These are phyloP conservation scores for Neoarius graeffei DNA, from an alignment of 2,113 vertebrate genomes.

Conservation along the genomic window DNA sequence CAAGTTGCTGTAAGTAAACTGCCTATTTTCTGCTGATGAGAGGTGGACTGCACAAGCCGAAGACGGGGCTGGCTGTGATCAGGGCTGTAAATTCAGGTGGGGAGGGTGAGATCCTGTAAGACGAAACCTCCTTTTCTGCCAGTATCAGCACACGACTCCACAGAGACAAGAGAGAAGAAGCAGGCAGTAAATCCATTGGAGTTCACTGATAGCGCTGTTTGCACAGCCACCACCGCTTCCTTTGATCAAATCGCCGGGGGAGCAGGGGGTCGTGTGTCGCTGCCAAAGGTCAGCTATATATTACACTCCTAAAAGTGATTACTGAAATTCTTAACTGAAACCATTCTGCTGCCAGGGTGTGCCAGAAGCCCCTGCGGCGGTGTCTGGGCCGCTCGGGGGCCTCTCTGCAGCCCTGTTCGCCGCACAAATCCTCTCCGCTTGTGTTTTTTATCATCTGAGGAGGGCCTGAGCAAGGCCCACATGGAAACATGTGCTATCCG, in stretches of 20 bases:
- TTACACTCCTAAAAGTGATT: constrained; percentile 86
- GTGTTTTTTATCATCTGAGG: constrained; percentile 78
- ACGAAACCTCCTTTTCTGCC: constrained; percentile 71
- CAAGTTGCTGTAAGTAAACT: constrained; percentile 31
- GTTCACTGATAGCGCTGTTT: constrained; percentile 80
- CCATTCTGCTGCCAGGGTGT: constrained; percentile 81
- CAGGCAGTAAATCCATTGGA: constrained; percentile 79
- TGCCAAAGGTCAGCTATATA: constrained; percentile 83
- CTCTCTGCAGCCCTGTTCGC: constrained; percentile 65
- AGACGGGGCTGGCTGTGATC: constrained; percentile 52
- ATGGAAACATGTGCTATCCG: constrained; percentile 77
- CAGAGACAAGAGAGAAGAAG: constrained; percentile 79
- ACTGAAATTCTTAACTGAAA: constrained; percentile 85
- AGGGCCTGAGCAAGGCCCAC: constrained; percentile 67
- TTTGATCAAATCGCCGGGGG: constrained; percentile 79
- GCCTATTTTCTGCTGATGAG: constrained; percentile 24
- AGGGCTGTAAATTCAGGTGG: constrained; percentile 70
- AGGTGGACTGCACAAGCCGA: constrained; percentile 26
- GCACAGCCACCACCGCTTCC: constrained; percentile 76
- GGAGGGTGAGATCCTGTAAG: constrained; percentile 73
- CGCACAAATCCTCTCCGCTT: constrained; percentile 68
- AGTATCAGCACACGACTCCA: constrained; percentile 73
- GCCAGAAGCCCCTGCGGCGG: constrained; percentile 79
- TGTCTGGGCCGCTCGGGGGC: constrained; percentile 72
- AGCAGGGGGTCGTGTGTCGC: constrained; percentile 79